Base-by-base conservation (phyloP, 1,140 invertebrate species). In the Calycopis cecrops region DNA sequence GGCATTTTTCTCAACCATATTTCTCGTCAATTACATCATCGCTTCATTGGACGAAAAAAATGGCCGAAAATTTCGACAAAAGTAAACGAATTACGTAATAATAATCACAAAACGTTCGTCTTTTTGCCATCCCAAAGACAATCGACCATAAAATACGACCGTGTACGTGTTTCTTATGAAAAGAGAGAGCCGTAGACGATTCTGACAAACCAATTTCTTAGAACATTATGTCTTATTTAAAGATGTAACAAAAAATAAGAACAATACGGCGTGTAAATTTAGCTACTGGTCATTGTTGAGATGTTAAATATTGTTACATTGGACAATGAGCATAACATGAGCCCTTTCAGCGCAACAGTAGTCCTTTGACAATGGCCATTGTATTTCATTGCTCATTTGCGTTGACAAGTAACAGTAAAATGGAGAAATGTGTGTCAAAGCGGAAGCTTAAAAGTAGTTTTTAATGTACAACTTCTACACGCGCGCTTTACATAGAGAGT, bases 181-280 rank as follows among this genome's bases (percentile, higher is more conserved):
- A 81, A 79, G 73, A 81, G 72, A 83, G 76, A 76, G 73, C 74
- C 59, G 49, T 53, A 69, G 68, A 69, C 73, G 52, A 73, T 77
- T 80, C 76, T 80, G 79, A 81, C 78, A 72, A 28, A 76, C 66
- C 69, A 72, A 73, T 76, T 82, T 85, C 82, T 81, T 55, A 77
- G 79, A 85, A 81, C 74, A 80, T 84, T 81, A 85, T 72, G 74
- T 84, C 80, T 82, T 86, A 86, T 79, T 84, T 84, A 75, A 16
- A 79, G 74, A 71, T 61, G 72, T 60, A 67, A 75, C 71, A 84
- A 79, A 76, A 78, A 80, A 80, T 67, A 75, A 76, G 77, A 77
- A 77, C 69, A 70, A 67, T 67, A 71, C 64, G 66, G 60, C 65
- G 59, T 61, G 67, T 69, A 69, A 76, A 73, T 65, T 74, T 79